These are phyloP conservation scores for Phymorhynchus buccinoides DNA, from an alignment of 1,140 invertebrate species.

Conservation along the genomic window DNA sequence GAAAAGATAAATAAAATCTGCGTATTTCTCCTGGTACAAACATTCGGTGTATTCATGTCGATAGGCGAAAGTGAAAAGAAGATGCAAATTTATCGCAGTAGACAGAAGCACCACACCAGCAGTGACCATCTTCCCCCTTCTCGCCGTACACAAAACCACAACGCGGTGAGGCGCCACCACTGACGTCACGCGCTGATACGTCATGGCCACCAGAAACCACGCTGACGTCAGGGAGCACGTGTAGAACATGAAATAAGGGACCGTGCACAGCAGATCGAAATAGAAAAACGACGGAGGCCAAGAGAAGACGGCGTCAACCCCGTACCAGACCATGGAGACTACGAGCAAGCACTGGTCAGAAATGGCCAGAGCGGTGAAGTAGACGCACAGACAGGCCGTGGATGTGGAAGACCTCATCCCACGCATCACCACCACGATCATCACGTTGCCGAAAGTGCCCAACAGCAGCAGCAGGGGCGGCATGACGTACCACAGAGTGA, in stretches of 20 bases:
- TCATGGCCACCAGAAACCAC: background rate
- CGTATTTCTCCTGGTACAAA: no score
- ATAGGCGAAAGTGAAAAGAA: no score
- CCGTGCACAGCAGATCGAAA: background rate
- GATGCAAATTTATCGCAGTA: no score
- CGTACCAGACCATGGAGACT: background rate
- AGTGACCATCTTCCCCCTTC: background rate
- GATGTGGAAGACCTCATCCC: background rate
- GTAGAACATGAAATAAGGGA: background rate
- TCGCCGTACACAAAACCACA: background rate
- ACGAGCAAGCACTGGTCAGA: background rate
- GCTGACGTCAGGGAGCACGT: background rate
- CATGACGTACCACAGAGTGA: background rate
- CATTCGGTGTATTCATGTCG: no score
- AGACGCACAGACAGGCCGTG: background rate
- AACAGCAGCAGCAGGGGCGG: background rate
- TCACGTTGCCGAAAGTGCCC: slow-evolving; percentile 23
- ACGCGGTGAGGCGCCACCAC: slow-evolving; percentile 20
- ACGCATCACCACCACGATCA: background rate
- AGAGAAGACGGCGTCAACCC: background rate
- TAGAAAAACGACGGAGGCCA: background rate
- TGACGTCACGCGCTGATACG: background rate
- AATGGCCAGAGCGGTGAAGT: slow-evolving; percentile 2
- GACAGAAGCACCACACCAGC: background rate
- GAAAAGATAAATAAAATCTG: no score